phyloP scores from a whole-genome alignment of 2,888 invertebrate species.

The Aquatica leii region DNA sequence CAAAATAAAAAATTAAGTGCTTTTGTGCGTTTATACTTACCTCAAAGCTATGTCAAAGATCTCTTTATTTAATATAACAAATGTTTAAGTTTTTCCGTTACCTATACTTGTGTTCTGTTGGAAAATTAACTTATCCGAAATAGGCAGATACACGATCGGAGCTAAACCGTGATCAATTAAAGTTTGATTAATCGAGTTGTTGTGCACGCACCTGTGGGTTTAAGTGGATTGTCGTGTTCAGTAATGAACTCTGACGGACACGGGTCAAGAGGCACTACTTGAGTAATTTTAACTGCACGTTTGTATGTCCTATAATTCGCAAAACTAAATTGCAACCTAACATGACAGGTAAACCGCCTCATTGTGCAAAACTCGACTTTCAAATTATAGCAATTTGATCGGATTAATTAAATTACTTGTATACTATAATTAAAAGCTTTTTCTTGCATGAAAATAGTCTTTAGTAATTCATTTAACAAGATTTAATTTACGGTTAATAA shows the following conservation, averaged over 20 bases:
- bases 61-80: too few species aligned
- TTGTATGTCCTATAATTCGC: constrained; percentile 20
- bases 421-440: constrained; percentile 4
- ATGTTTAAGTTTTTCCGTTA: too few species aligned
- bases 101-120: too few species aligned
- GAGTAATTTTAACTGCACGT: constrained; percentile 35
- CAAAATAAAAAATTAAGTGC: too few species aligned
- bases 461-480: too few species aligned
- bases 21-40: too few species aligned
- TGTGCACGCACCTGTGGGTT: constrained; percentile 51
- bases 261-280: constrained; percentile 46
- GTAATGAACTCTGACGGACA: constrained; percentile 54
- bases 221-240: constrained; percentile 55
- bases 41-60: too few species aligned
- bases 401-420: constrained; percentile 13
- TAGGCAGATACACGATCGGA: constrained; percentile 31
- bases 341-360: constrained; percentile 23
- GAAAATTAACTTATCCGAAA: constrained; percentile 25
- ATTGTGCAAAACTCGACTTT: constrained; percentile 18
- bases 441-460: constrained; percentile 1
- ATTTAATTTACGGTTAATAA: too few species aligned
- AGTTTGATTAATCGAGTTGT: constrained; percentile 52
- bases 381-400: constrained; percentile 14
- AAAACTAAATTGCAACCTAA: constrained; percentile 24
- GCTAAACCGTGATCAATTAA: constrained; percentile 48